Evolutionary conservation across 2,888 invertebrate species (phyloP), one percentile per base, ranked within the genome.

Genomic region (Apoderus coryli): DNA sequence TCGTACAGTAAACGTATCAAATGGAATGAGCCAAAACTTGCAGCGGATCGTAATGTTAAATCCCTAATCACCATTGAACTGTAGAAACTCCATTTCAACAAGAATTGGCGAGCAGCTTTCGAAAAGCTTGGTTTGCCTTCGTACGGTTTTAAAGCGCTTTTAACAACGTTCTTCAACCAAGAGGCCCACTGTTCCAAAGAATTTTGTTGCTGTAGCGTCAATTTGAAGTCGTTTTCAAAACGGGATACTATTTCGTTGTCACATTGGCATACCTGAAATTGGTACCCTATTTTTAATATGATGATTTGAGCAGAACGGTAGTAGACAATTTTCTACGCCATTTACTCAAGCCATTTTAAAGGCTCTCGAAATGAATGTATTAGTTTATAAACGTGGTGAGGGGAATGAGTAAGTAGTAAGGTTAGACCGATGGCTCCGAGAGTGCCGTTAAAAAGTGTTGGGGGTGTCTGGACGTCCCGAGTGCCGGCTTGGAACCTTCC

Each of bases 11-110:
- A 69, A 25, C 96, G 79, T 50, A 98, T 88, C 45, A 98, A 71
- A 64, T 98, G 98, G 67, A 98, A 98, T 41, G 93, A 93, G 30
- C 98, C 98, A 64, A 98, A 99, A 59, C 93, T 93, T 12, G 93
- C 88, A 22, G 98, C 96, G 36, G 93, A 93, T 45, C 89, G 65
- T 40, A 96, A 66, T 25, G 96, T 98, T 41, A 98, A 70, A 61
- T 98, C 96, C 27, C 96, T 71, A 46, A 98, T 96, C 34, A 98
- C 90, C 76, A 95, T 89, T 33, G 95, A 95, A 57, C 92, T 88
- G 56, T 95, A 96, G 65, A 95, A 96, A 43, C 90, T 93, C 96
- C 96, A 98, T 63, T 95, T 93, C 38, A 96, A 74, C 47, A 98
- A 68, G 64, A 98, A 90, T 52, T 93, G 86, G 27, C 88, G 67